Evolutionary conservation across 1,140 invertebrate genomes (phyloP).

Genomic region (Drosophila neocordata): DNA sequence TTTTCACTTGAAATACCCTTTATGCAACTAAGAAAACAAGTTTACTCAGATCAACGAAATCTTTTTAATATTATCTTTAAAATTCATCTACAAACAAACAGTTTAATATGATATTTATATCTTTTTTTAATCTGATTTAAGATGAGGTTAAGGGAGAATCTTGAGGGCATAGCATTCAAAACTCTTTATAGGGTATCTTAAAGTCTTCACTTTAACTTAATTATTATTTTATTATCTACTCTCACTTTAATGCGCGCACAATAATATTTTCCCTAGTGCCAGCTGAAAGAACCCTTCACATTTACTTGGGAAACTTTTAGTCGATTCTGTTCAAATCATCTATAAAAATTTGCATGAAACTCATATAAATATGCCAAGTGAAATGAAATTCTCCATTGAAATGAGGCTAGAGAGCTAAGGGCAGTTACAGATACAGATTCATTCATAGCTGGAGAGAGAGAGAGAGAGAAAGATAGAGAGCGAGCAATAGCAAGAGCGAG

Average conservation of each 20-base stretch:
- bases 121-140: too few relatives aligned
- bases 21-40: neutral
- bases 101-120: too few relatives aligned
- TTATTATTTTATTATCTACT: neutral
- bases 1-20: neutral
- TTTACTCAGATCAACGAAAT: neutral
- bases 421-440: neutral
- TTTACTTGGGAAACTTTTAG: neutral
- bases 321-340: neutral
- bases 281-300: neutral
- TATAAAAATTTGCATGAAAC: slow-evolving; percentile 4
- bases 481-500: neutral
- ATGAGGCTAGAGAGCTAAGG: neutral
- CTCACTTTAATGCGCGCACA: neutral
- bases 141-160: too few relatives aligned
- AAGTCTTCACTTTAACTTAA: neutral
- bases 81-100: too few relatives aligned
- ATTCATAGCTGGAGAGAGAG: neutral
- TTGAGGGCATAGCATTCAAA: too few relatives aligned
- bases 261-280: neutral
- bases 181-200: neutral
- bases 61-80: too few relatives aligned
- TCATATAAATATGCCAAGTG: slow-evolving; percentile 9
- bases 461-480: neutral
- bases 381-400: slow-evolving; percentile 8